phyloP scores from a whole-genome alignment of 2,113 vertebrate genomes.

The Uria aalge region DNA sequence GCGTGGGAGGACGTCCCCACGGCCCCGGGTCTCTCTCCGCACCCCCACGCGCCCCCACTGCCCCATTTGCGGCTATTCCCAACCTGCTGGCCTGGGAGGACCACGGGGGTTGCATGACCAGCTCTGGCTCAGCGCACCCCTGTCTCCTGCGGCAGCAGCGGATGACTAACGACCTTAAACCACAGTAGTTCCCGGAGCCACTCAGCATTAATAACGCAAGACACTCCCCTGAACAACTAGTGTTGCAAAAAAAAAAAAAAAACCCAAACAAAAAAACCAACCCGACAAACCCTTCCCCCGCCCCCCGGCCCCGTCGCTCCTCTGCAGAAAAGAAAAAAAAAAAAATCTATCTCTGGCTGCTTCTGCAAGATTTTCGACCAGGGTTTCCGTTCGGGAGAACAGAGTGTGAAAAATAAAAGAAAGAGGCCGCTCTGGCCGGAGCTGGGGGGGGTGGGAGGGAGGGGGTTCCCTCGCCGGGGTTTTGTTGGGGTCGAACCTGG shows the following conservation, averaged over 20 bases:
- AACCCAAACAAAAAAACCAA: background rate
- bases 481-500: background rate
- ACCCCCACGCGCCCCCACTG: rapidly evolving
- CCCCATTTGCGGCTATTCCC: background rate
- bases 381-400: background rate
- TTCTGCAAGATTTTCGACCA: background rate
- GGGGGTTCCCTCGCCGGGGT: rapidly evolving
- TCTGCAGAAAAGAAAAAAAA: background rate
- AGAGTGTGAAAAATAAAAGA: background rate
- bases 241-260: background rate
- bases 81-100: slow-evolving; percentile 12
- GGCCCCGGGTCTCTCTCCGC: background rate
- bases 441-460: background rate
- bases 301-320: background rate
- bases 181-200: background rate
- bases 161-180: slow-evolving; percentile 33
- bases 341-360: background rate
- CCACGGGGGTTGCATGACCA: background rate
- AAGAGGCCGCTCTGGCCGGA: background rate
- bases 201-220: slow-evolving; percentile 30
- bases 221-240: slow-evolving; percentile 43
- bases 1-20: background rate
- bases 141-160: background rate
- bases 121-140: background rate
- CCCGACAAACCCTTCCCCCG: background rate